phyloP scores from a whole-genome alignment of 2,113 vertebrate species.

The Caranx ignobilis region DNA sequence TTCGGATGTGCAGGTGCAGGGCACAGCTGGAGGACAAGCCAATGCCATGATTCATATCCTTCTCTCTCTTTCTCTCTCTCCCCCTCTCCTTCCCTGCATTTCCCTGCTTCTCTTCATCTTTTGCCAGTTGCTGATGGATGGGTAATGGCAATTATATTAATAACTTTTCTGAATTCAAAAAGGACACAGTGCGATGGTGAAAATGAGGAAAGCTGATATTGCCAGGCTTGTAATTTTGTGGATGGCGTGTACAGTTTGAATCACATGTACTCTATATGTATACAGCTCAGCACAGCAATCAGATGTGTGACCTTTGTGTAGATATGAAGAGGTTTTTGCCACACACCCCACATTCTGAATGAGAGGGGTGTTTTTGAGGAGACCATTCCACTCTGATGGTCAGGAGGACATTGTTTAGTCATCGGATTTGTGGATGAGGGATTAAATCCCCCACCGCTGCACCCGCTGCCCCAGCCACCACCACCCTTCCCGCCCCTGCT shows the following conservation, averaged over 20 bases:
- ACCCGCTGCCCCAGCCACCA: constrained; percentile 51
- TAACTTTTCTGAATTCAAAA: background rate
- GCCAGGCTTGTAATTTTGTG: background rate
- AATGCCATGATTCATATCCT: constrained; percentile 78
- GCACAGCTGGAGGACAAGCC: constrained; percentile 83
- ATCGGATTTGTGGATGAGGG: constrained; percentile 76
- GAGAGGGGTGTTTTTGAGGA: constrained; percentile 65
- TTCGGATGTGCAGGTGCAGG: constrained; percentile 83
- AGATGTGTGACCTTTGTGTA: constrained; percentile 58
- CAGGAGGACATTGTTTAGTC: constrained; percentile 78
- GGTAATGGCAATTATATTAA: constrained; percentile 26
- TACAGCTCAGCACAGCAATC: background rate
- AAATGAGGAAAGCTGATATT: background rate
- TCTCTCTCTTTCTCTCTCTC: constrained; percentile 10
- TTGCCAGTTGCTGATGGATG: constrained; percentile 23
- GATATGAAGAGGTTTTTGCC: constrained; percentile 38
- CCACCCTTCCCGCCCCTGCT: constrained; percentile 51
- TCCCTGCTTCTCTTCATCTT: constrained; percentile 18
- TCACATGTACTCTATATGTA: background rate
- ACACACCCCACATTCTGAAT: constrained; percentile 59
- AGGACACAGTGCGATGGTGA: background rate
- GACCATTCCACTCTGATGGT: constrained; percentile 70
- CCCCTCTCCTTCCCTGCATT: background rate
- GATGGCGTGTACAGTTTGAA: background rate
- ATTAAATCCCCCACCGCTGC: constrained; percentile 74